phyloP scores from a whole-genome alignment of 2,113 vertebrate species.

The Alces alces region DNA sequence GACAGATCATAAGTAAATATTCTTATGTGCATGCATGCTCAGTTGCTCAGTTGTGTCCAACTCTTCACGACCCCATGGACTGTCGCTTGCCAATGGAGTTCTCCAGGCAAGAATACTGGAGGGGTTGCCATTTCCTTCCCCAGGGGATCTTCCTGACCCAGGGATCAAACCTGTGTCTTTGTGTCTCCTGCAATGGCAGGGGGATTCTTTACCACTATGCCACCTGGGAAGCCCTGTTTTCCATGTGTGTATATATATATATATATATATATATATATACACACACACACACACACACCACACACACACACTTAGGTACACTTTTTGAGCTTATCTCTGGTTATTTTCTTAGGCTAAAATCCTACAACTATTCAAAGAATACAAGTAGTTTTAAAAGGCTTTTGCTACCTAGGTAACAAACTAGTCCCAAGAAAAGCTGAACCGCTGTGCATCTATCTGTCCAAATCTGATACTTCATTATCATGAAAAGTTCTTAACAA shows the following conservation, averaged over 20 bases:
- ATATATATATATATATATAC: no score
- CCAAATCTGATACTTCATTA: neutral
- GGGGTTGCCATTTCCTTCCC: neutral
- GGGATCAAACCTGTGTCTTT: neutral
- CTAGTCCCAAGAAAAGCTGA: neutral
- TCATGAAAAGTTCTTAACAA: neutral
- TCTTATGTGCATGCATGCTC: neutral
- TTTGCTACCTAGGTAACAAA: neutral
- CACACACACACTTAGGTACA: neutral
- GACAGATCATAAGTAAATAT: neutral
- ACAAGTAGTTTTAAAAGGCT: neutral
- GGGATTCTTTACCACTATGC: neutral
- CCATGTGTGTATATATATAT: neutral
- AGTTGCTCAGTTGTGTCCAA: neutral
- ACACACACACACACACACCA: no score
- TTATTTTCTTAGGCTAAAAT: neutral
- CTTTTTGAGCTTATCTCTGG: neutral
- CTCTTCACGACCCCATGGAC: neutral
- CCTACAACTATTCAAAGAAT: neutral
- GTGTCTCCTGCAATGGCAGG: neutral
- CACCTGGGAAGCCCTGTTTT: neutral
- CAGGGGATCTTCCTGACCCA: neutral
- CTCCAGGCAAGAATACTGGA: neutral
- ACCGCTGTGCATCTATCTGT: rapidly evolving
- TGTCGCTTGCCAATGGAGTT: neutral